phyloP scores from a whole-genome alignment of 2,888 invertebrate genomes.

The Parasteatoda lunata region DNA sequence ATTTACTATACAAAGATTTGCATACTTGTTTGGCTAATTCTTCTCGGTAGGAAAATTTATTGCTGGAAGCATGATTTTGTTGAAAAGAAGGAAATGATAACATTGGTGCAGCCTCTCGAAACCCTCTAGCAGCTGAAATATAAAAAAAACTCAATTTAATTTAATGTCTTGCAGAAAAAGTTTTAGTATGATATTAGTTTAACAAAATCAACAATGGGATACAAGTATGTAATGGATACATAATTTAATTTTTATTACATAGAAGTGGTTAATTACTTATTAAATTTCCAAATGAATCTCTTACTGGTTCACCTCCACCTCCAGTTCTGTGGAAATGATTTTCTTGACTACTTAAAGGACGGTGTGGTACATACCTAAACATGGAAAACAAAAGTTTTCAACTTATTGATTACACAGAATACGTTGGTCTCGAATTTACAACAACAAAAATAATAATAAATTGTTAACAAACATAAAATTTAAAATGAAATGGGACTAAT shows the following conservation, averaged over 20 bases:
- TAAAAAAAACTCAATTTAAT: neutral
- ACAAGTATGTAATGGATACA: too few species aligned
- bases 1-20: neutral
- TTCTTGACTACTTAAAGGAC: neutral
- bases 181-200: too few species aligned
- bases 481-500: too few species aligned
- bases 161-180: neutral
- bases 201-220: too few species aligned
- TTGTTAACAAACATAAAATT: too few species aligned
- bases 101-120: neutral
- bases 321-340: constrained; percentile 27
- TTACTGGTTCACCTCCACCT: constrained; percentile 56
- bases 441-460: too few species aligned
- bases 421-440: too few species aligned
- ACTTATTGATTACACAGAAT: too few species aligned
- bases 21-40: constrained; percentile 39
- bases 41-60: constrained; percentile 41
- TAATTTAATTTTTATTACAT: too few species aligned
- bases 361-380: neutral
- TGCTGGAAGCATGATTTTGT: constrained; percentile 3
- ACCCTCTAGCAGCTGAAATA: constrained; percentile 22
- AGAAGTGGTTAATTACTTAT: constrained; percentile 28
- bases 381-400: neutral
- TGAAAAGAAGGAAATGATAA: constrained; percentile 25
- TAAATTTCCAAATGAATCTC: constrained; percentile 49